Percentiles rank a stretch among this genome's conserved stretches.
phyloP scores from a whole-genome alignment of 2,797 vertebrate genomes.

The Lagodon rhomboides region DNA sequence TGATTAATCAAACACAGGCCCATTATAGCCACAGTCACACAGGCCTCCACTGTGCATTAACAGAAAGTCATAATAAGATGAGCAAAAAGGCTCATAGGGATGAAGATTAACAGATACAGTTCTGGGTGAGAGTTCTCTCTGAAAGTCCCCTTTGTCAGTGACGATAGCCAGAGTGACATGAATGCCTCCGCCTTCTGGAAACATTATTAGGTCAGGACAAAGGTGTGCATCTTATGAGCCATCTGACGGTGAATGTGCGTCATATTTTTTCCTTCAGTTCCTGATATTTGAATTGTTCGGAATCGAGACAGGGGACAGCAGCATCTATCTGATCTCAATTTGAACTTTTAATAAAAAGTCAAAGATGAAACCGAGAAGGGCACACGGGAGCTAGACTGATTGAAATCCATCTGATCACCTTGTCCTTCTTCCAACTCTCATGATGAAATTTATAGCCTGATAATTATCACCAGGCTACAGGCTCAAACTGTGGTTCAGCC shows the following conservation, averaged over 20 bases:
- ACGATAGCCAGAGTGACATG: conserved; percentile 79
- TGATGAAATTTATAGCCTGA: conserved; percentile 35
- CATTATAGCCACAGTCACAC: conserved; percentile 83
- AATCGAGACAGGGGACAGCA: conserved; percentile 56
- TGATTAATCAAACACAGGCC: conserved; percentile 86
- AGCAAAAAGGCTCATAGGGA: conserved; percentile 82
- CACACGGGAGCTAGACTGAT: conserved; percentile 44
- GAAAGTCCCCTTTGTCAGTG: conserved; percentile 82
- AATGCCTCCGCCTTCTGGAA: conserved; percentile 78
- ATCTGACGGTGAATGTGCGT: conserved; percentile 68
- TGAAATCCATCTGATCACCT: conserved; percentile 60
- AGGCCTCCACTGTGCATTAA: conserved; percentile 81
- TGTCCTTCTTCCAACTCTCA: conserved; percentile 41
- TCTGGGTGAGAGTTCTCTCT: conserved; percentile 76
- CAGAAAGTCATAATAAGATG: conserved; percentile 88
- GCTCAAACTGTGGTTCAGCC: conserved; percentile 4
- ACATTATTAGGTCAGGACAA: conserved; percentile 84
- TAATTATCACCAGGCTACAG: conserved; percentile 25
- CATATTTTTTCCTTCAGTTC: conserved; percentile 64
- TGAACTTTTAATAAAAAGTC: conserved; percentile 83
- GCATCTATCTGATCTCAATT: conserved; percentile 78
- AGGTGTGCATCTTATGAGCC: conserved; percentile 77
- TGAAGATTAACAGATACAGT: conserved; percentile 85
- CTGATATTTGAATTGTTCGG: conserved; percentile 76
- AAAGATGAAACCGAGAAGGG: conserved; percentile 67